These are phyloP conservation scores for Torymus tubicola DNA, from an alignment of 2,888 invertebrate genomes.

Conservation along the genomic window DNA sequence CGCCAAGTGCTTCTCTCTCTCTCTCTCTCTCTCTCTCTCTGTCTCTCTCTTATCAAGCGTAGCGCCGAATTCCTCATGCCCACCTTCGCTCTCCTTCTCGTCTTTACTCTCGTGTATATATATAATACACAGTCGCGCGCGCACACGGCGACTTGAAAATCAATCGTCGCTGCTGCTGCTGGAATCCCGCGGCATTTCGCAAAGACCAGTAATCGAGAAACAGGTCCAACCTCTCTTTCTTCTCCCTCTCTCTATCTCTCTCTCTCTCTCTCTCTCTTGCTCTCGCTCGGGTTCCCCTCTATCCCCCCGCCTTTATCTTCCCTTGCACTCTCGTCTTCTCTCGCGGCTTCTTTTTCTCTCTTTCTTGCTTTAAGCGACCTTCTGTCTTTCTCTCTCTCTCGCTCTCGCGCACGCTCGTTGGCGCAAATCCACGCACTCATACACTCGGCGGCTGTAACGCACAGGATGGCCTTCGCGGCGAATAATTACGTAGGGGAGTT, in stretches of 20 bases:
- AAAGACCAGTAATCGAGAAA: slow-evolving; percentile 70
- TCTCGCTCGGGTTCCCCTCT: slow-evolving; percentile 17
- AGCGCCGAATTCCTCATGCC: slow-evolving; percentile 25
- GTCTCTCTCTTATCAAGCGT: slow-evolving; percentile 28
- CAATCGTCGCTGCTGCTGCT: slow-evolving; percentile 49
- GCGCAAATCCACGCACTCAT: slow-evolving; percentile 47
- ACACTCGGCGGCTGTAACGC: slow-evolving; percentile 63
- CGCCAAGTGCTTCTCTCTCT: slow-evolving; percentile 38
- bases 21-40: no score
- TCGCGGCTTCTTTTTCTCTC: slow-evolving; percentile 12
- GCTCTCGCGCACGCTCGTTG: slow-evolving; percentile 1
- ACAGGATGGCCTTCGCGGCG: slow-evolving; percentile 71
- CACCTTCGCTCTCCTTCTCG: slow-evolving; percentile 7
- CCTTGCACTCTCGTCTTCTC: slow-evolving; percentile 20
- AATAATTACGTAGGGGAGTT: slow-evolving; percentile 72
- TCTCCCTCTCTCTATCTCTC: slow-evolving; percentile 33
- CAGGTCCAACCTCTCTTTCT: slow-evolving; percentile 64
- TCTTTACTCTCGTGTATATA: slow-evolving; percentile 1
- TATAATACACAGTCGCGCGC: slow-evolving; percentile 6
- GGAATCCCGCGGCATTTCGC: slow-evolving; percentile 70
- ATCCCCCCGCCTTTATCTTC: slow-evolving; percentile 28
- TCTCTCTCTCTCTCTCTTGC: no score
- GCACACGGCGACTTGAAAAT: slow-evolving; percentile 43
- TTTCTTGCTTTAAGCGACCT: slow-evolving; percentile 43
- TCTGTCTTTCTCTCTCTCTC: slow-evolving; percentile 34